phyloP scores from a whole-genome alignment of 2,797 vertebrate species.

The Sebastes oblongus region DNA sequence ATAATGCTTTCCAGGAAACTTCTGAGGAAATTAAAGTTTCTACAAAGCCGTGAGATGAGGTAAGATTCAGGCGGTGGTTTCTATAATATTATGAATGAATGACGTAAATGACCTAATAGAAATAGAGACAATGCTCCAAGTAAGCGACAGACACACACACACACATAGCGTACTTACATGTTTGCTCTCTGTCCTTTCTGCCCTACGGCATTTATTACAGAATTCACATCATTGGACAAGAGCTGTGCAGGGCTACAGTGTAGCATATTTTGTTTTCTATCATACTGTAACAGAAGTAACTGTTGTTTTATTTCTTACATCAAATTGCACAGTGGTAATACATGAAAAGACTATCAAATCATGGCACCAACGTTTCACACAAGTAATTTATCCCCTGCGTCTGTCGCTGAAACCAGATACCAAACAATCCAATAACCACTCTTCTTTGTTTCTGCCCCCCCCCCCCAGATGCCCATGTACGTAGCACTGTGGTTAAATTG shows the following conservation, averaged over 20 bases:
- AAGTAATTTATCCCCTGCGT: conserved; percentile 30
- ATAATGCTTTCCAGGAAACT: neutral
- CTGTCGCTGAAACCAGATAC: conserved; percentile 14
- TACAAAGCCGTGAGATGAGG: neutral
- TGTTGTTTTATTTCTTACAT: neutral
- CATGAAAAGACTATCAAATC: conserved; percentile 25
- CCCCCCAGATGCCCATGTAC: neutral
- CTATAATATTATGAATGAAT: neutral
- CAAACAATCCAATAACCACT: conserved; percentile 39
- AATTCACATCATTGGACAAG: conserved; percentile 20
- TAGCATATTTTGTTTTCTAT: neutral
- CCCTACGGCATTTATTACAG: neutral
- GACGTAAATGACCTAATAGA: neutral
- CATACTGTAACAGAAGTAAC: neutral
- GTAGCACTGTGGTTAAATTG: conserved; percentile 31
- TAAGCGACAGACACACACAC: neutral
- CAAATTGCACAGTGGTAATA: neutral
- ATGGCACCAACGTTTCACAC: conserved; percentile 20
- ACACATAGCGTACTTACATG: neutral
- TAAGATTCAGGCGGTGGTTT: neutral
- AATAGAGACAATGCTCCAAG: neutral
- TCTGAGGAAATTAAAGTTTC: neutral
- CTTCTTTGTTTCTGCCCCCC: conserved; percentile 6
- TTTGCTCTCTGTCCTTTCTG: neutral
- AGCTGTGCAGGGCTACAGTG: conserved; percentile 9